Conservation (phyloP, 2,797 vertebrate species). For the Remorina albescens region DNA sequence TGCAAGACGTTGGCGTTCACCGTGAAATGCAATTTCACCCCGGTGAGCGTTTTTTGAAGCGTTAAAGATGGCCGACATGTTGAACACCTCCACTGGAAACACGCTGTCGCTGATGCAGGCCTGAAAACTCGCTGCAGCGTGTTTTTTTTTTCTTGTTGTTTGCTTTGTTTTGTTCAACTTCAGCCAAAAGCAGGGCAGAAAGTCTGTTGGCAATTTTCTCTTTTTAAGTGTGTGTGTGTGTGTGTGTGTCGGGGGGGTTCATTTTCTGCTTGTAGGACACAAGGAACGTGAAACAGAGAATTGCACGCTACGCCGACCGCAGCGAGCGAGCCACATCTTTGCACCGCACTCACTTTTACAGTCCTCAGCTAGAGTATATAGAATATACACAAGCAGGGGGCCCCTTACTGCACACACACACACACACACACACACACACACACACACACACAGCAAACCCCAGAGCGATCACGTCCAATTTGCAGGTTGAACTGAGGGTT, state of each 20-base stretch:
- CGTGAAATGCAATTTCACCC: too few species aligned
- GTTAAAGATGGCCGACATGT: too few species aligned
- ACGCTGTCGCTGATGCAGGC: too few species aligned
- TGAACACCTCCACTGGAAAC: slow-evolving; percentile 31
- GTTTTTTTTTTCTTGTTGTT: not conserved
- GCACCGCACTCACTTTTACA: too few species aligned
- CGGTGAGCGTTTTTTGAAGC: too few species aligned
- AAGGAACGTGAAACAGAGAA: slow-evolving; percentile 51
- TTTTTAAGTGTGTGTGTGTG: slow-evolving; percentile 31
- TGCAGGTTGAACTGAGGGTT: slow-evolving; percentile 56
- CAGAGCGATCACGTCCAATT: slow-evolving; percentile 70
- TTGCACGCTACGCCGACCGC: slow-evolving; percentile 52
- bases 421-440: slow-evolving; percentile 10
- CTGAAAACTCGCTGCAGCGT: not conserved
- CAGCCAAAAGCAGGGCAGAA: slow-evolving; percentile 44
- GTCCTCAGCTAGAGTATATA: too few species aligned
- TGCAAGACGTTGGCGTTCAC: slow-evolving; percentile 4
- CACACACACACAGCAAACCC: slow-evolving; percentile 40
- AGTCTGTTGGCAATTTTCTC: slow-evolving; percentile 74
- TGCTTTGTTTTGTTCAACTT: slow-evolving; percentile 14
- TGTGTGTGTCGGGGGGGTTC: slow-evolving; percentile 17
- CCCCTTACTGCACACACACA: not conserved
- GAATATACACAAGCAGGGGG: slow-evolving; percentile 12
- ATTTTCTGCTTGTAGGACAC: slow-evolving; percentile 64
- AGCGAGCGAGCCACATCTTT: too few species aligned